Evolutionary conservation across 64 coral and sea anemone genomes (phyloP).

Genomic region (Cladopsammia gracilis): DNA sequence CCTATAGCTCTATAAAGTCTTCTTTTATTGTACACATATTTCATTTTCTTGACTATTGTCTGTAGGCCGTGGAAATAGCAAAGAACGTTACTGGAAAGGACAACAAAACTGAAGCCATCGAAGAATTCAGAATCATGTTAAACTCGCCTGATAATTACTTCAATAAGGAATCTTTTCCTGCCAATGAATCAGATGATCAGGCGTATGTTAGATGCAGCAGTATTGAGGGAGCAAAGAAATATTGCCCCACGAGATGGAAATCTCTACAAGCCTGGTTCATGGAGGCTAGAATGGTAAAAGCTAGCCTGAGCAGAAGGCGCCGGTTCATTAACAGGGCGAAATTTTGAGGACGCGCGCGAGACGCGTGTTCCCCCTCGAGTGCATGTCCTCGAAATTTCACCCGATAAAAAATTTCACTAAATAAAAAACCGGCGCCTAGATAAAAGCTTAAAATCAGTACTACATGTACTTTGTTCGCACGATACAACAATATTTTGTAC

Average conservation of each 20-base stretch:
- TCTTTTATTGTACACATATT: too few relatives aligned
- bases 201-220: conserved; percentile 60
- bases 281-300: conserved; percentile 65
- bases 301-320: neutral
- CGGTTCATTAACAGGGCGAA: too few relatives aligned
- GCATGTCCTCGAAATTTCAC: too few relatives aligned
- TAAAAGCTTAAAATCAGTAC: too few relatives aligned
- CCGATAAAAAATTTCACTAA: too few relatives aligned
- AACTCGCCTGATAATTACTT: conserved; percentile 72
- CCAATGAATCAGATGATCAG: conserved; percentile 76
- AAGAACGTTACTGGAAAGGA: conserved; percentile 44
- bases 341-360: too few relatives aligned
- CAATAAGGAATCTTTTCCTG: conserved; percentile 72
- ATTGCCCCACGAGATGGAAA: conserved; percentile 85
- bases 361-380: too few relatives aligned
- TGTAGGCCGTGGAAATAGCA: conserved; percentile 58
- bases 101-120: conserved; percentile 54
- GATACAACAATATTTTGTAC: too few relatives aligned
- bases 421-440: too few relatives aligned
- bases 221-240: conserved; percentile 67
- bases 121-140: conserved; percentile 47
- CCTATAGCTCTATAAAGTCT: too few relatives aligned
- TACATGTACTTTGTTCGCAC: too few relatives aligned
- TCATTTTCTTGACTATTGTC: neutral
- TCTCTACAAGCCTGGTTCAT: conserved; percentile 71